phyloP scores from a whole-genome alignment of 1,140 invertebrate species.

The Geopemphigus sp. region DNA sequence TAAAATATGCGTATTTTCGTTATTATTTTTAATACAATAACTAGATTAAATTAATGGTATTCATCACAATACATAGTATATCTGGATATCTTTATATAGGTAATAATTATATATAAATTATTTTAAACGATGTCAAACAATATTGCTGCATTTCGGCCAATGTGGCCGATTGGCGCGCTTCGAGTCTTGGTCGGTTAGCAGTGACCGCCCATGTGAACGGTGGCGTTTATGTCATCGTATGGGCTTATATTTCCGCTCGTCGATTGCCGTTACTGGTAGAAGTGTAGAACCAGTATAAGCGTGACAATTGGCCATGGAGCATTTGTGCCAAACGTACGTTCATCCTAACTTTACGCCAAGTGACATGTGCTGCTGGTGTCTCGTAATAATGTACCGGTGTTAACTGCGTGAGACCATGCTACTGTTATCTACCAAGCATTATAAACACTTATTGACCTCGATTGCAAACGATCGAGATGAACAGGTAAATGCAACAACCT shows the following conservation, averaged over 20 bases:
- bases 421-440: constrained; percentile 3
- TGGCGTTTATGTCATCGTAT: not conserved
- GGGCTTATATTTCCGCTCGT: not conserved
- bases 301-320: constrained; percentile 46
- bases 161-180: constrained; percentile 38
- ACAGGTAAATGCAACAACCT: not conserved
- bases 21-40: no score
- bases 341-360: constrained; percentile 11
- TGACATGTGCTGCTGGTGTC: constrained; percentile 12
- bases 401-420: not conserved
- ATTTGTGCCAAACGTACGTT: constrained; percentile 24
- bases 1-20: no score
- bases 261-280: not conserved
- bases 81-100: no score
- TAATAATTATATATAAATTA: no score
- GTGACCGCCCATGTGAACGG: not conserved
- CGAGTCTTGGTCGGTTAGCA: not conserved
- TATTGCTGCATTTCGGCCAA: not conserved
- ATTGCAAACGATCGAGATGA: not conserved
- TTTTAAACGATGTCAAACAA: no score
- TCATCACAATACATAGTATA: no score
- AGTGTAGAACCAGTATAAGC: not conserved
- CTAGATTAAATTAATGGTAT: no score
- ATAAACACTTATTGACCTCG: constrained; percentile 18
- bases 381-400: not conserved